phyloP scores from a whole-genome alignment of 2,888 invertebrate species.

The Acleris laterana region DNA sequence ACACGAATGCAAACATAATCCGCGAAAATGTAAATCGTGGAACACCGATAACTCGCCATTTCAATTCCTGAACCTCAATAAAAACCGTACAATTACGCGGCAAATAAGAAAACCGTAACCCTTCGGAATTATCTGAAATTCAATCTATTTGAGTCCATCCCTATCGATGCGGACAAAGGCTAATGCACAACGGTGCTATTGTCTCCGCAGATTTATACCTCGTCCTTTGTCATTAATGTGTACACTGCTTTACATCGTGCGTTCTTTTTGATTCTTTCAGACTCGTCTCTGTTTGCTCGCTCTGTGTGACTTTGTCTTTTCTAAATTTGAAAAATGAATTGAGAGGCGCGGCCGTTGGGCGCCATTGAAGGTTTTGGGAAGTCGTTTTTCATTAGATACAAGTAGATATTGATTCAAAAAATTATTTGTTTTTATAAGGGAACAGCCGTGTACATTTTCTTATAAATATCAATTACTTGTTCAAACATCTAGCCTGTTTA shows the following conservation, averaged over 20 bases:
- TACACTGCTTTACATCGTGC: slow-evolving; percentile 69
- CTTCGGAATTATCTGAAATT: slow-evolving; percentile 78
- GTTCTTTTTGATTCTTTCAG: slow-evolving; percentile 62
- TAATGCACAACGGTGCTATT: slow-evolving; percentile 69
- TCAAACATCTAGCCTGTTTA: no score
- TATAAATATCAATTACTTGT: no score
- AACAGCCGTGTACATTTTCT: no score
- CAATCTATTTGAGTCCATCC: slow-evolving; percentile 79
- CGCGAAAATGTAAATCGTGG: slow-evolving; percentile 28
- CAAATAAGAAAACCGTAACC: slow-evolving; percentile 70
- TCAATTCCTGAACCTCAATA: slow-evolving; percentile 34
- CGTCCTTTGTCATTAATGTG: slow-evolving; percentile 77
- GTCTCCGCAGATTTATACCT: slow-evolving; percentile 78
- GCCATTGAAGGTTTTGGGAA: slow-evolving; percentile 11
- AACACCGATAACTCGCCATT: slow-evolving; percentile 32
- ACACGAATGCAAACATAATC: slow-evolving; percentile 29
- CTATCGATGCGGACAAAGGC: slow-evolving; percentile 77
- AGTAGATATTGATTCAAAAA: not conserved
- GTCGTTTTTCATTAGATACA: slow-evolving; percentile 1
- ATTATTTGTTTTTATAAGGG: no score
- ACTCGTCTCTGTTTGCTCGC: slow-evolving; percentile 35
- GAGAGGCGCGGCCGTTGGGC: slow-evolving; percentile 19
- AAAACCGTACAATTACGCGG: slow-evolving; percentile 38
- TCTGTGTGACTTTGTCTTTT: slow-evolving; percentile 33
- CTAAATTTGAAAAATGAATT: slow-evolving; percentile 36